phyloP scores from a whole-genome alignment of 2,888 invertebrate species.

The Brachylomia viminalis region DNA sequence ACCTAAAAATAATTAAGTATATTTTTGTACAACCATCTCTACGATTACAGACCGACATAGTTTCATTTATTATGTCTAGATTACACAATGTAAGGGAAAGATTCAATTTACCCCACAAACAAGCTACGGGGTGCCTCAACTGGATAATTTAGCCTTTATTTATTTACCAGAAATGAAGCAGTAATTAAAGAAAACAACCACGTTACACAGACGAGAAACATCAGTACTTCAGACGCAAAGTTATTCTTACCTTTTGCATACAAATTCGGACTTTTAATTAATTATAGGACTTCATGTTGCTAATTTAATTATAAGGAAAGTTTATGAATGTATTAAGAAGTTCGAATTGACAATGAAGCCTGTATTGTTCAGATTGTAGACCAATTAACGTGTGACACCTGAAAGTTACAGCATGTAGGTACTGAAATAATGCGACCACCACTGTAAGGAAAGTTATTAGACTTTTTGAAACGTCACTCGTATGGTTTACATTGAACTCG shows the following conservation, averaged over 20 bases:
- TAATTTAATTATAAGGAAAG: constrained; percentile 69
- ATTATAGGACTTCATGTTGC: constrained; percentile 69
- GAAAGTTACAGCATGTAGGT: constrained; percentile 9
- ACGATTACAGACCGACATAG: constrained; percentile 15
- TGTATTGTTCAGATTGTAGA: constrained; percentile 37
- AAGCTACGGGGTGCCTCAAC: constrained; percentile 67
- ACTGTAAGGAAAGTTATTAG: neutral
- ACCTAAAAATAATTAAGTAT: neutral
- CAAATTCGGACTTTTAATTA: constrained; percentile 73
- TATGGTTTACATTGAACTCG: neutral
- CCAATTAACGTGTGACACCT: constrained; percentile 42
- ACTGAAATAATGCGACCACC: neutral
- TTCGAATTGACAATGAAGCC: constrained; percentile 60
- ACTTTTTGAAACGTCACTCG: neutral
- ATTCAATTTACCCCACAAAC: constrained; percentile 82
- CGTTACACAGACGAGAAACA: constrained; percentile 39
- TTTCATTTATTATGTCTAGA: constrained; percentile 70
- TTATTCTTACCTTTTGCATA: constrained; percentile 67
- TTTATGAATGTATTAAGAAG: constrained; percentile 66
- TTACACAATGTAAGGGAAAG: constrained; percentile 78
- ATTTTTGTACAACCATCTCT: constrained; percentile 6
- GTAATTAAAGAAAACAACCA: constrained; percentile 57
- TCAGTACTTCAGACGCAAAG: constrained; percentile 47
- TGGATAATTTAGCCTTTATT: constrained; percentile 75
- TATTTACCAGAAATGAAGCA: constrained; percentile 64